A percentile compares a stretch with the other conserved stretches of the same genome.
Evolutionary conservation across 2,113 vertebrate species (phyloP).

Genomic region (Acanthisitta chloris): DNA sequence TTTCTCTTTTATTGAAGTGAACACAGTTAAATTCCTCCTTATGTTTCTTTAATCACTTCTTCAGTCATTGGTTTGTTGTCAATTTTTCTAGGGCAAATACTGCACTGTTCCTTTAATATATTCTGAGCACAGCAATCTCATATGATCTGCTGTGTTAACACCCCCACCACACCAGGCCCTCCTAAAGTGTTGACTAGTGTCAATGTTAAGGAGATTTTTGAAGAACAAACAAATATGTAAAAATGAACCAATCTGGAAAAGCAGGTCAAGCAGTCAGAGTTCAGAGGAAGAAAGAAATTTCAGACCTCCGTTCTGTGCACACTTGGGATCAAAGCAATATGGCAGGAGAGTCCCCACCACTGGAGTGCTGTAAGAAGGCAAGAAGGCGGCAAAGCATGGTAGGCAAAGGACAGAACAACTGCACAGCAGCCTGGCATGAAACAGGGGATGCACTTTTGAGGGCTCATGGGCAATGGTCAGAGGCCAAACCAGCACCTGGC

Average conservation of each 20-base stretch:
- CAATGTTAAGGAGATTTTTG: background rate
- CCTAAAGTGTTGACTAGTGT: background rate
- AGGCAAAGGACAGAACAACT: background rate
- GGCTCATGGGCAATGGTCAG: background rate
- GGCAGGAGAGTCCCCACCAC: background rate
- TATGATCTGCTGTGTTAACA: background rate
- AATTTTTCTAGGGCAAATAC: background rate
- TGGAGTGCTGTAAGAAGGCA: rapidly evolving
- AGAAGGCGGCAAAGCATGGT: background rate
- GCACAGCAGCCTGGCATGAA: background rate
- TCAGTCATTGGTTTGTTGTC: background rate
- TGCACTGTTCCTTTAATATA: background rate
- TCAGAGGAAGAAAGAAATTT: background rate
- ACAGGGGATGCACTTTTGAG: rapidly evolving
- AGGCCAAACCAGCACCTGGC: background rate
- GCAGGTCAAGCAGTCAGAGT: background rate
- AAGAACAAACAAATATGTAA: background rate
- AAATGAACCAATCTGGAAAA: background rate
- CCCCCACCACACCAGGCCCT: background rate
- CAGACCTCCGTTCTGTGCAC: background rate
- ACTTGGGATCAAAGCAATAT: background rate
- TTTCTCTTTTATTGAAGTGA: background rate
- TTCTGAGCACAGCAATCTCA: background rate
- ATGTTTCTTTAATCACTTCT: background rate
- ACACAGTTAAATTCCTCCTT: background rate